Percentiles rank a stretch among this genome's conserved stretches.
These are phyloP conservation scores for Eospalax fontanierii DNA, from an alignment of 2,797 vertebrate genomes.

Conservation along the genomic window DNA sequence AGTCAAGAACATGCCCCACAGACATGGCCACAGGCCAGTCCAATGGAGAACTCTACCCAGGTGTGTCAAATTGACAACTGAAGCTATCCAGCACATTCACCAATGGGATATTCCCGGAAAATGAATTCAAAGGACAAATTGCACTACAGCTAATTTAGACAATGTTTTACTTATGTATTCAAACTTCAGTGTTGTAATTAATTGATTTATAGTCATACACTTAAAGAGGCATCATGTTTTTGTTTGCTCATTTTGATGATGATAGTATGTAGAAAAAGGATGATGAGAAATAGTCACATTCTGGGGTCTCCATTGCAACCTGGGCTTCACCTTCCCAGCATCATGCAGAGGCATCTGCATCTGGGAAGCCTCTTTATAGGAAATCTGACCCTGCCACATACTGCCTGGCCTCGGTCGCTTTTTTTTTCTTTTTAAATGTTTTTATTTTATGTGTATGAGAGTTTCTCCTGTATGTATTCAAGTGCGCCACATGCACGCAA, in stretches of 20 bases:
- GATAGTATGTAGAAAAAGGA: constrained; percentile 23
- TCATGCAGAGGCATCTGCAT: neutral
- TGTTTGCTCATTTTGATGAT: neutral
- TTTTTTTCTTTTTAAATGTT: too few species aligned
- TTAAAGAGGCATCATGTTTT: constrained; percentile 50
- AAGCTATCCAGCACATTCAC: neutral
- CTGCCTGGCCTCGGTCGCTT: neutral
- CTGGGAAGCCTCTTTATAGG: neutral
- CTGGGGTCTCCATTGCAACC: neutral
- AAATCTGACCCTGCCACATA: neutral
- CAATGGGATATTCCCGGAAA: neutral
- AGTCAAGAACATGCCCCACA: too few species aligned
- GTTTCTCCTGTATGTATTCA: too few species aligned
- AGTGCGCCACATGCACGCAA: too few species aligned
- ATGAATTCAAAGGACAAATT: constrained; percentile 3
- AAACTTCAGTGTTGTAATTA: neutral
- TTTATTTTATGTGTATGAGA: too few species aligned
- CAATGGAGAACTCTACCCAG: too few species aligned
- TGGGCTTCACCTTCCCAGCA: neutral
- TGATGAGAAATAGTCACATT: neutral
- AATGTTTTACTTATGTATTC: constrained; percentile 34
- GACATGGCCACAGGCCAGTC: too few species aligned
- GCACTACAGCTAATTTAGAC: neutral
- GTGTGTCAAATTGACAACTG: too few species aligned
- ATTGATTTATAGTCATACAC: constrained; percentile 15